Evolutionary conservation across 2,113 vertebrate genomes (phyloP), one percentile per base, ranked within the genome.

Genomic region (Bucco capensis): DNA sequence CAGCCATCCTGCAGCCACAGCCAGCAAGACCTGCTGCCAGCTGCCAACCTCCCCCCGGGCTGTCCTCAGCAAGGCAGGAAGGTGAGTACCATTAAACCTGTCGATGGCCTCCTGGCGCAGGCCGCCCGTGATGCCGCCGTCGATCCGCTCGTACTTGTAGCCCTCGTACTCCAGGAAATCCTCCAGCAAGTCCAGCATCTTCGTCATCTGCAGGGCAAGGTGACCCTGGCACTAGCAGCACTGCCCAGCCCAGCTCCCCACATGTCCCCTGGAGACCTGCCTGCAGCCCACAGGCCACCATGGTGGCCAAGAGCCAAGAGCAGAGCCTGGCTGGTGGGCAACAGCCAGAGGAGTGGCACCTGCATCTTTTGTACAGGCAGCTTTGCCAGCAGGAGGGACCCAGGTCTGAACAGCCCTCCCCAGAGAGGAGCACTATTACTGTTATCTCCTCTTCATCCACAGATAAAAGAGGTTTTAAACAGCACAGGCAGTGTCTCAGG

Each of bases 101-200:
- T 99, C 99, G 13, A 99, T 99, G 61, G 99, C 99, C 86, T 99
- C 99, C 95, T 99, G 99, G 37, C 99, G 97, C 56, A 99, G 97
- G 14, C 98, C 98, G 5, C 99, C 99, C 0, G 99, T 99, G 93
- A 99, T 99, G 77, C 99, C 98, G 2, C 99, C 99, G 0, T 99
- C 99, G 1, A 99, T 99, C 25, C 99, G 98, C 87, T 99, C 99
- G 0, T 99, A 99, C 94, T 99, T 99, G 95, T 99, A 99, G 65
- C 99, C 99, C 91, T 99, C 99, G 0, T 98, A 98, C 93, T 99
- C 99, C 92, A 99, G 95, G 91, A 99, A 99, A 83, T 99, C 99
- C 96, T 99, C 99, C 83, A 99, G 97, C 78, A 99, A 96, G 96
- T 99, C 99, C 97, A 99, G 93, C 99, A 99, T 99, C 97, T 99